phyloP scores from a whole-genome alignment of 2,113 vertebrate species.

The Aphyosemion australe region DNA sequence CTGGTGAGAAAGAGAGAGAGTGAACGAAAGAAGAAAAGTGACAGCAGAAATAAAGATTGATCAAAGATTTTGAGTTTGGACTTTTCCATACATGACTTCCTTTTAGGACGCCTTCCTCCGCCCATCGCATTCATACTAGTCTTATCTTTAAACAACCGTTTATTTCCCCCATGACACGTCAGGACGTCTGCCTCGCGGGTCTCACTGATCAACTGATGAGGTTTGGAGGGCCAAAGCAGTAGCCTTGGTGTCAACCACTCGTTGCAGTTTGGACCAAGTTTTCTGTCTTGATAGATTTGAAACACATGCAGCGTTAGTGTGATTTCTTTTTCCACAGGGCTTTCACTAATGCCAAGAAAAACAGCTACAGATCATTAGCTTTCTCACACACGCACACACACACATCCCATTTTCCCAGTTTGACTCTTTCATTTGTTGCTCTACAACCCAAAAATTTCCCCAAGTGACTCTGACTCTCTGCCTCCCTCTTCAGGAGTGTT shows the following conservation, averaged over 20 bases:
- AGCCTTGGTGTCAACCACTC: conserved; percentile 50
- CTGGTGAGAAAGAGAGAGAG: too few species aligned
- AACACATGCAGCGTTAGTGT: conserved; percentile 3
- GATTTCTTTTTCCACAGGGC: conserved; percentile 21
- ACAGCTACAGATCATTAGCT: conserved; percentile 48
- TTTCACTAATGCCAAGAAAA: conserved; percentile 44
- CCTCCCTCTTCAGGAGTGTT: conserved; percentile 62
- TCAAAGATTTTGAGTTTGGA: background rate
- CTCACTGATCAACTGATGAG: conserved; percentile 48
- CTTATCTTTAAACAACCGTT: conserved; percentile 8
- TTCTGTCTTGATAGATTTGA: conserved; percentile 37
- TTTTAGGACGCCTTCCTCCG: conserved; percentile 11
- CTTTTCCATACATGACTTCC: conserved; percentile 8
- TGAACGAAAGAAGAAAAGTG: too few species aligned
- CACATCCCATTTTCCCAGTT: conserved; percentile 33
- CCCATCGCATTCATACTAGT: conserved; percentile 8
- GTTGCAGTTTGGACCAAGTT: conserved; percentile 25
- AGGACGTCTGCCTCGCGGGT: background rate
- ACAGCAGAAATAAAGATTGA: too few species aligned
- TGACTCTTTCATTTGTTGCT: conserved; percentile 36
- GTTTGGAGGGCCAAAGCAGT: conserved; percentile 46
- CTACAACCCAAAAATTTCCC: conserved; percentile 9
- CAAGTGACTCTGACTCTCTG: conserved; percentile 64
- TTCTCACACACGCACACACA: conserved; percentile 22
- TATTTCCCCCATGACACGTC: conserved; percentile 34